phyloP scores from a whole-genome alignment of 1,140 invertebrate genomes.

The Liolophura sinensis region DNA sequence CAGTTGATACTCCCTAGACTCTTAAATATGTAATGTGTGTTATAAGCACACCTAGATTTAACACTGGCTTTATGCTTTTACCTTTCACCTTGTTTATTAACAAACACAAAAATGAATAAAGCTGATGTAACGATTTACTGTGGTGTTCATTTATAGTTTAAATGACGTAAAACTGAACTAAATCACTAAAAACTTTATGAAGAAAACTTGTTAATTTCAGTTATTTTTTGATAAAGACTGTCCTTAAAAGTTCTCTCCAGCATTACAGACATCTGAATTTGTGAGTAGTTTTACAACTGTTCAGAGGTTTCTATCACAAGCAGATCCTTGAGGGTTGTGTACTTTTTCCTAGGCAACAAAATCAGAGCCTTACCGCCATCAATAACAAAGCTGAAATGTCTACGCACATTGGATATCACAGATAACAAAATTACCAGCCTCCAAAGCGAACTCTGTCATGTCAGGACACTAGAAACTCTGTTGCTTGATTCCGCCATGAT shows the following conservation, averaged over 20 bases:
- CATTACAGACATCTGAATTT: no score
- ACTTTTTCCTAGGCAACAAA: slow-evolving; percentile 42
- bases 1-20: neutral
- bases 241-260: no score
- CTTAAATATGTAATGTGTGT: neutral
- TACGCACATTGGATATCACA: slow-evolving; percentile 40
- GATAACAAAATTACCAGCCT: slow-evolving; percentile 35
- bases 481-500: slow-evolving; percentile 68
- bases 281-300: neutral
- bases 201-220: neutral
- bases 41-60: neutral
- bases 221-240: no score
- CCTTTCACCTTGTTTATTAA: neutral
- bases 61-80: neutral
- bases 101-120: neutral
- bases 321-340: neutral
- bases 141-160: no score
- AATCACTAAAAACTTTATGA: neutral
- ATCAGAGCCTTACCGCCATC: slow-evolving; percentile 45
- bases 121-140: no score
- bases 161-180: no score
- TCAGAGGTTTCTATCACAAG: neutral
- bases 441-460: slow-evolving; percentile 32
- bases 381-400: slow-evolving; percentile 36
- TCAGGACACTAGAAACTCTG: slow-evolving; percentile 56